These are phyloP conservation scores for Galeruca laticollis DNA, from an alignment of 2,888 invertebrate genomes.

Conservation along the genomic window DNA sequence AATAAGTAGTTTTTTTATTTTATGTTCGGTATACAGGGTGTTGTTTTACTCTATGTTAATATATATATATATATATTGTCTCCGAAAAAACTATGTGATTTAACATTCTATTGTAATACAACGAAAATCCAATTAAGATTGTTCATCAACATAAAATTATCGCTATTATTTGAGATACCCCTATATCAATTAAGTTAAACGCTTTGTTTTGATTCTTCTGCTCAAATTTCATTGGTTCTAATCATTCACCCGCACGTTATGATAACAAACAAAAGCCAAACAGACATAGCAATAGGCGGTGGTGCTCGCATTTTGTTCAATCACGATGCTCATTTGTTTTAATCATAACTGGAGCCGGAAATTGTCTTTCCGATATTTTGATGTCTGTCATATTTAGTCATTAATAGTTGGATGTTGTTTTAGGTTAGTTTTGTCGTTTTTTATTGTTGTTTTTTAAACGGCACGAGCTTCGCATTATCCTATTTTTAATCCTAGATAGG, in stretches of 20 bases:
- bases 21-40: too few relatives aligned
- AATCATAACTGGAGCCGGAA: slow-evolving; percentile 63
- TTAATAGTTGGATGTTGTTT: slow-evolving; percentile 50
- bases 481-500: neutral
- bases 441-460: slow-evolving; percentile 2
- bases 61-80: too few relatives aligned
- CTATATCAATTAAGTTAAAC: slow-evolving; percentile 54
- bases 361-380: slow-evolving; percentile 60
- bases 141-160: slow-evolving; percentile 2
- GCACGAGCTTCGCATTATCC: slow-evolving; percentile 8
- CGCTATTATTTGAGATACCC: slow-evolving; percentile 46
- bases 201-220: slow-evolving; percentile 58
- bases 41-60: too few relatives aligned
- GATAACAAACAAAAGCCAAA: slow-evolving; percentile 60
- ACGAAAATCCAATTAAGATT: neutral
- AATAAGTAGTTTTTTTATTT: too few relatives aligned
- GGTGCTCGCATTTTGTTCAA: slow-evolving; percentile 51
- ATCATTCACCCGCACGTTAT: slow-evolving; percentile 62
- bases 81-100: neutral
- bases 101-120: neutral
- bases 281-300: slow-evolving; percentile 38
- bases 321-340: slow-evolving; percentile 60
- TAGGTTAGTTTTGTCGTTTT: slow-evolving; percentile 30
- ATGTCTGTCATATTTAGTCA: slow-evolving; percentile 55
- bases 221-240: slow-evolving; percentile 62